Evolutionary conservation across 1,140 invertebrate species (phyloP), one percentile per base, ranked within the genome.

Genomic region (Pachypeltis micranthus): DNA sequence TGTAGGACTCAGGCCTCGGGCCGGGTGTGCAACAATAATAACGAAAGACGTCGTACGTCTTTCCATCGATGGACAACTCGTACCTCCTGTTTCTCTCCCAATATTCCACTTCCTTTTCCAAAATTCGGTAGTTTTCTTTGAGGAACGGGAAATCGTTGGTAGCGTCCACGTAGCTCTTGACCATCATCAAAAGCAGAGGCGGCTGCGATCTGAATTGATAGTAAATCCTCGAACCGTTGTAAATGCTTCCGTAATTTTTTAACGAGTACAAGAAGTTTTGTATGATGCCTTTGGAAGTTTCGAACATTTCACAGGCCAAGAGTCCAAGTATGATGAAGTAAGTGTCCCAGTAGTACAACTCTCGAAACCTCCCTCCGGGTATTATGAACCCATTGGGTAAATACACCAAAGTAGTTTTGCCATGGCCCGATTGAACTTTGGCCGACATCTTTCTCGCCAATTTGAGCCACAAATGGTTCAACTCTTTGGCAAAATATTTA

Each of bases 301-400:
- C 67, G 0, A 74, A 72, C 88, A 93, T 92, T 66, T 85, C 84
- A 59, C 82, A 85, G 12, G 85, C 70, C 0, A 93, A 72, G 2
- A 93, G 75, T 14, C 90, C 90, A 67, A 85, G 82, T 10, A 92
- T 77, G 7, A 91, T 84, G 90, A 90, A 93, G 73, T 86, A 93
- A 1, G 89, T 88, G 71, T 93, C 90, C 90, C 90, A 93, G 70
- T 93, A 93, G 72, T 93, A 94, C 51, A 88, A 77, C 70, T 90
- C 87, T 72, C 85, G 85, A 71, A 94, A 95, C 62, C 91, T 77
- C 4, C 91, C 91, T 3, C 92, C 91, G 1, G 92, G 91, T 34
- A 93, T 81, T n/a, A 93, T 82, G 66, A 92, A 88, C 28, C 85
- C 85, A 69, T 93, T 83, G 0, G 86, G 80, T 1, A 92, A 80